Evolutionary conservation across 2,113 vertebrate genomes (phyloP), one percentile per base, ranked within the genome.

Genomic region (Serilophus lunatus): DNA sequence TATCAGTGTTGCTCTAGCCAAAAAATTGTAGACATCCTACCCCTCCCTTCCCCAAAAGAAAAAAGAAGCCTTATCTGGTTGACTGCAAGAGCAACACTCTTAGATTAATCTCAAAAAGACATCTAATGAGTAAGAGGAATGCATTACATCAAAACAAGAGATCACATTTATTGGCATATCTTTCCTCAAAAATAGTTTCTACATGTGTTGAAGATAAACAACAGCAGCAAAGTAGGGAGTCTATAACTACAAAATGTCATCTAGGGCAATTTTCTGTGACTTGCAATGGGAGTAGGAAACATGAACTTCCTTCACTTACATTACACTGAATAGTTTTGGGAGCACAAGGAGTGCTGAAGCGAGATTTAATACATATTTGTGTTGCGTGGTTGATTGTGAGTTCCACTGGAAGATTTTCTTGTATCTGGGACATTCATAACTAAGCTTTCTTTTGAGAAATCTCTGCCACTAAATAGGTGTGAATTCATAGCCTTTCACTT

Each of bases 121-220:
- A 84, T 96, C 85, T 93, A 86, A 86, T 75, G 53, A 94, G 28
- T 64, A 90, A 88, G 61, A 93, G 80, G 88, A 97, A 96, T 95
- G 88, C 36, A 90, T 81, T 86, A 45, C 13, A 0, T 93, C 88
- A 88, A 92, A 95, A 91, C 51, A 93, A 84, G 92, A 81, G 40
- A 75, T 82, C 85, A 69, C 12, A 78, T 92, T 95, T 86, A 81
- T 76, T 92, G 36, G 53, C 31, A 33, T 57, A 81, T 92, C 53
- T 83, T 93, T 88, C 49, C 8, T 10, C 7, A 0, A 71, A 94
- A 86, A 17, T 40, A 71, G 40, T 83, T 86, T 86, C 76, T 92
- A 36, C 72, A 61, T 86, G 51, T 83, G 68, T 68, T 92, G 85
- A 86, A 90, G 60, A 78, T 65, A 95, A 96, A 89, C 31, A 93